Evolutionary conservation across 2,113 vertebrate genomes (phyloP), one percentile per base, ranked within the genome.

Genomic region (Cettia cetti): DNA sequence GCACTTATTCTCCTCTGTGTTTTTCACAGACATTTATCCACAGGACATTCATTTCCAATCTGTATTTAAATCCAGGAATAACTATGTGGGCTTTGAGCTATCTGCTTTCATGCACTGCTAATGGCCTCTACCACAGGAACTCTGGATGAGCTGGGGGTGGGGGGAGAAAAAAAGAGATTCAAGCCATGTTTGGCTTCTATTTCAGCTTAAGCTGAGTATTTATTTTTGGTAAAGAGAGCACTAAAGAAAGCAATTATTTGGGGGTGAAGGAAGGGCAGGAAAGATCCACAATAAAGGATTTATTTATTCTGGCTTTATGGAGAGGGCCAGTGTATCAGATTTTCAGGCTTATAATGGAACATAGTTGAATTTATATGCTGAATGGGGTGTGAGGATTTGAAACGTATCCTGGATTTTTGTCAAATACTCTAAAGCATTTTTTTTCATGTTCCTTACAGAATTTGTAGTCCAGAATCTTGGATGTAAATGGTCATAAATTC

Each of bases 41-140:
- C 31, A 68, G 78, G 54, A 76, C 66, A 77, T 95, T 95, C 63
- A 75, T 94, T 70, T 87, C 84, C 74, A 97, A 82, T 91, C 94
- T 94, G 90, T 91, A 92, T 92, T 96, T 96, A 95, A 97, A 92
- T 91, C 89, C 69, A 90, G 65, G 59, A 92, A 82, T 92, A 92
- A 88, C 89, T 90, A 15, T 47, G 40, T 90, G 83, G 91, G 59
- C 68, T 95, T 95, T 78, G 82, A 53, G 88, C 75, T 96, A 47
- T 76, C 61, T 97, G 80, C 95, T 94, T 94, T 92, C 72, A 85
- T 81, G 44, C 42, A 65, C 75, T 66, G 18, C 26, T 95, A 77
- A 86, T 68, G n/a, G 33, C 56, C 23, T 96, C 11, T 53, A 84
- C 33, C 27, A 40, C 64, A 89, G 69, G 21, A 90, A 50, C 63